Base-by-base conservation (phyloP, 2,888 invertebrate genomes). In the Cataglyphis albicans region DNA sequence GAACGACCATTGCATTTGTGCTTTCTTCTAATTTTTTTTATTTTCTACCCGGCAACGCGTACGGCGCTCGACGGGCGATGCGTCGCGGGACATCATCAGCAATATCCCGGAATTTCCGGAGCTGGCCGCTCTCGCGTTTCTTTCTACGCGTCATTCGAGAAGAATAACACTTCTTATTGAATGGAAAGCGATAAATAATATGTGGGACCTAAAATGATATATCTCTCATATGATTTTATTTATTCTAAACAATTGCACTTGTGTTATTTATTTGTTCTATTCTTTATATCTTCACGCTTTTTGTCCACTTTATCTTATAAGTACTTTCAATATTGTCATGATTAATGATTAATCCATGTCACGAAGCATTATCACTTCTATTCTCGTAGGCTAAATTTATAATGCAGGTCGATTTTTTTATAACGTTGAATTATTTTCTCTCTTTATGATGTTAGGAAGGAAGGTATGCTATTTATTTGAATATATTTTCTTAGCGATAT, bases 1-100 rank as follows among this genome's bases (percentile, higher is more conserved):
- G 89, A 83, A 86, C 83, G 81, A 75, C 70, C 67, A 55, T 70
- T 48, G 65, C 81, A 82, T 82, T 86, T 76, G 81, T 81, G 82
- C 67, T 63, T 57, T 57, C 80, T 61, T 86, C 81, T 76, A 59
- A 73, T 63, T 44, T 55, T 73, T 48, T 59, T 38, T 68, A 29
- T 86, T 63, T 78, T 12, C 38, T n/a, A 25, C 72, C 38, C 78
- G 29, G 0, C 59, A 21, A 18, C 55, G 32, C 32, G 32, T 32
- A 32, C 32, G 41, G 38, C 29, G 38, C 65, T n/a, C 63, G 25
- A 67, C 48, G 64, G 65, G 38, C 55, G 63, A 73, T 63, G 59
- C 63, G 48, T 59, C 64, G 61, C 44, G 52, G 75, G 48, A 67
- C 61, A 52, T 76, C 67, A 67, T 67, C 75, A 52, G 41, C 75